These are phyloP conservation scores for Chironomus riparius DNA, from an alignment of 2,888 invertebrate species.

Conservation along the genomic window DNA sequence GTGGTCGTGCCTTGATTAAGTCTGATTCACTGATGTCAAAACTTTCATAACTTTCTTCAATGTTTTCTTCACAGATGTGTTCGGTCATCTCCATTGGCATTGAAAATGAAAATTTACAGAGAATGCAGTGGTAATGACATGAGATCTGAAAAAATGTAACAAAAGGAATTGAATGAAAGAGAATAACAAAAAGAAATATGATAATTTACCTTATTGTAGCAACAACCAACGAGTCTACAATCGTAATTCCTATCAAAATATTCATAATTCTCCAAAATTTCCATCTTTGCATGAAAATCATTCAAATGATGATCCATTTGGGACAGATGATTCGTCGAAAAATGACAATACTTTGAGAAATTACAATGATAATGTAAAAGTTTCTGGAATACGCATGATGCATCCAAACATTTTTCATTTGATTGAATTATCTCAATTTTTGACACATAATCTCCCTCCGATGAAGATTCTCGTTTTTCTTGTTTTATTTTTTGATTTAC, in stretches of 20 bases:
- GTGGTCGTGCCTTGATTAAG: slow-evolving; percentile 16
- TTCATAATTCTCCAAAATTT: slow-evolving; percentile 75
- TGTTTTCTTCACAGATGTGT: slow-evolving; percentile 28
- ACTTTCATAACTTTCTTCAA: slow-evolving; percentile 23
- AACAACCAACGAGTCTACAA: slow-evolving; percentile 57
- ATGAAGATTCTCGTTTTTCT: slow-evolving; percentile 36
- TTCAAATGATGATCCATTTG: slow-evolving; percentile 73
- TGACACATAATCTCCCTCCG: slow-evolving; percentile 38
- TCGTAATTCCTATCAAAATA: slow-evolving; percentile 69
- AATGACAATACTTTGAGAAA: slow-evolving; percentile 57
- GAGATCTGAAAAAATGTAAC: slow-evolving; percentile 45
- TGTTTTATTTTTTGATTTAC: slow-evolving; percentile 31
- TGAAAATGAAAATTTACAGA: slow-evolving; percentile 64
- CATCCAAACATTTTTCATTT: slow-evolving; percentile 59
- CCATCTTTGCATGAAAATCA: slow-evolving; percentile 75
- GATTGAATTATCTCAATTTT: slow-evolving; percentile 28
- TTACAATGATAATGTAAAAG: slow-evolving; percentile 80
- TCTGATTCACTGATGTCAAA: slow-evolving; percentile 21
- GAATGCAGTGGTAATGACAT: slow-evolving; percentile 67
- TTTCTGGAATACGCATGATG: slow-evolving; percentile 59
- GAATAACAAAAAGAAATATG: neutral
- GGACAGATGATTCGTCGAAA: slow-evolving; percentile 68
- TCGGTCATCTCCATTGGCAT: slow-evolving; percentile 25
- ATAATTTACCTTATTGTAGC: slow-evolving; percentile 33
- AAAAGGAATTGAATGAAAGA: slow-evolving; percentile 27